phyloP scores from a whole-genome alignment of 1,140 invertebrate species.

The Sinella curviseta region DNA sequence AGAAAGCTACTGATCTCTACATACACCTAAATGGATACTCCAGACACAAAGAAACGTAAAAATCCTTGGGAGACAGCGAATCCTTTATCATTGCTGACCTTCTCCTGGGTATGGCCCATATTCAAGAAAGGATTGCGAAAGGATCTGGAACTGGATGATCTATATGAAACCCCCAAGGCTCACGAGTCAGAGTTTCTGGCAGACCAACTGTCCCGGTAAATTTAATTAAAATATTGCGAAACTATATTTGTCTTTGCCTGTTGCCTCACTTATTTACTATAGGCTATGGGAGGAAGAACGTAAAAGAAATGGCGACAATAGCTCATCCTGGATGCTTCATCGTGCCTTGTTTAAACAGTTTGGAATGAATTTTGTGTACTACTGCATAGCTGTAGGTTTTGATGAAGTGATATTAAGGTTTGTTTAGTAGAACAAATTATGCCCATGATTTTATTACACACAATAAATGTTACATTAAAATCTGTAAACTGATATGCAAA shows the following conservation, averaged over 20 bases:
- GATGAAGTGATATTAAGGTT: slow-evolving; percentile 21
- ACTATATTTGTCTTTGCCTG: not conserved
- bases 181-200: slow-evolving; percentile 10
- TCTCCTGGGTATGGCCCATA: slow-evolving; percentile 44
- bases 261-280: not conserved
- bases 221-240: not conserved
- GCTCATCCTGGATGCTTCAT: not conserved
- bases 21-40: not conserved
- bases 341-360: slow-evolving; percentile 21
- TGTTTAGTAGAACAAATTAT: not conserved
- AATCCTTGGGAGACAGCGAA: slow-evolving; percentile 20
- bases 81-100: slow-evolving; percentile 22
- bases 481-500: not conserved
- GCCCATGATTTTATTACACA: too few species aligned
- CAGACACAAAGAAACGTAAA: not conserved
- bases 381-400: slow-evolving; percentile 6
- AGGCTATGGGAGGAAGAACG: not conserved
- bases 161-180: slow-evolving; percentile 45
- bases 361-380: slow-evolving; percentile 8
- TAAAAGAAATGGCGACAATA: not conserved
- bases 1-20: too few species aligned
- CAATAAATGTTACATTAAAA: not conserved
- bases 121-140: slow-evolving; percentile 48
- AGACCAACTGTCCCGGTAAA: slow-evolving; percentile 20
- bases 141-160: slow-evolving; percentile 50